Percentiles rank a stretch among this genome's conserved stretches.
These are phyloP conservation scores for Synodontis membranacea DNA, from an alignment of 2,113 vertebrate genomes.

Conservation along the genomic window DNA sequence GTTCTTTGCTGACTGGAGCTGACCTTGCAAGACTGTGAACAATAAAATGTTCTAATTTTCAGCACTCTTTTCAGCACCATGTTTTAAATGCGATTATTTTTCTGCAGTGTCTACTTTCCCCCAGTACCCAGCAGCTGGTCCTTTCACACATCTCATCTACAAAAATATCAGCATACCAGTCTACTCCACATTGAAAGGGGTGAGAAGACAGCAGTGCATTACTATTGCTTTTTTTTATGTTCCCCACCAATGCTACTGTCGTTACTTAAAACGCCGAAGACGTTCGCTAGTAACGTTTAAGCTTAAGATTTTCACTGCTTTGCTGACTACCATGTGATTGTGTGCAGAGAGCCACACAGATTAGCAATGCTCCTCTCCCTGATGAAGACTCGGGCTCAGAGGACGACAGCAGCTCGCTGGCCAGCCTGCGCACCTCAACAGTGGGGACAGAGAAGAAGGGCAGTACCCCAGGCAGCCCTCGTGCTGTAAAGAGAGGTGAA, in stretches of 20 bases:
- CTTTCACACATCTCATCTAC: constrained; percentile 80
- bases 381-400: constrained; percentile 88
- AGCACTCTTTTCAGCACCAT: not conserved
- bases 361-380: constrained; percentile 82
- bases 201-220: constrained; percentile 60
- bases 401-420: constrained; percentile 85
- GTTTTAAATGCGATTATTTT: constrained; percentile 40
- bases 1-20: not conserved
- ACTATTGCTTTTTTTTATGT: not conserved
- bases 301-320: not conserved
- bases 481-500: constrained; percentile 83
- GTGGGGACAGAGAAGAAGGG: constrained; percentile 77
- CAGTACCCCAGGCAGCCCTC: constrained; percentile 81
- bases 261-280: not conserved
- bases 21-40: not conserved
- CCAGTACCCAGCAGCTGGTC: constrained; percentile 71
- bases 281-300: not conserved
- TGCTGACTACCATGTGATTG: not conserved
- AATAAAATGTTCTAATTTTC: not conserved
- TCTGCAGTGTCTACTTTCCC: constrained; percentile 72
- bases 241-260: not conserved
- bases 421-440: constrained; percentile 79
- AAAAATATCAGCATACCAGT: constrained; percentile 85
- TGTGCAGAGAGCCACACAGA: constrained; percentile 84
- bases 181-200: constrained; percentile 87